phyloP scores from a whole-genome alignment of 2,888 invertebrate species.

The Salpingus planirostris region DNA sequence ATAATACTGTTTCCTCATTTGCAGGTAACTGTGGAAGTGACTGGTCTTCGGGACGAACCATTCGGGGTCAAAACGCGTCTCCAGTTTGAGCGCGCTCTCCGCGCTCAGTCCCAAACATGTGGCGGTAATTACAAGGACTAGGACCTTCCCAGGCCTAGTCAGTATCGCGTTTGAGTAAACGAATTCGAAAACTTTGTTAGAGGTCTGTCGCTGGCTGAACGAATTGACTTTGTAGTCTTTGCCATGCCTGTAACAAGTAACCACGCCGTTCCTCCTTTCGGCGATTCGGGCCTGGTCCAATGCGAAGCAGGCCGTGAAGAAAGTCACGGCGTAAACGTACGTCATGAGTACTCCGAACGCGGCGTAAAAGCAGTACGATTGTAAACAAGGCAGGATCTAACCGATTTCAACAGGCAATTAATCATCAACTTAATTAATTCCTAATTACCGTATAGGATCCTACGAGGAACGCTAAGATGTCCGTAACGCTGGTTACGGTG shows the following conservation, averaged over 20 bases:
- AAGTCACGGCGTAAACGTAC: slow-evolving; percentile 68
- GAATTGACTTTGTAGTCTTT: slow-evolving; percentile 43
- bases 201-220: slow-evolving; percentile 47
- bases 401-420: slow-evolving; percentile 1
- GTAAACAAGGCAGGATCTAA: slow-evolving; percentile 67
- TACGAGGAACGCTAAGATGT: slow-evolving; percentile 69
- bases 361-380: slow-evolving; percentile 76
- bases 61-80: slow-evolving; percentile 69
- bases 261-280: slow-evolving; percentile 53
- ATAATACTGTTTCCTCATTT: slow-evolving; percentile 50
- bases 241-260: slow-evolving; percentile 59
- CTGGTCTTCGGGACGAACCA: slow-evolving; percentile 68
- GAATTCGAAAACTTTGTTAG: slow-evolving; percentile 49
- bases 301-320: slow-evolving; percentile 69
- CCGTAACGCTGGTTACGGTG: slow-evolving; percentile 74
- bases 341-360: slow-evolving; percentile 68
- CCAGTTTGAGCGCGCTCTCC: slow-evolving; percentile 52
- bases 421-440: slow-evolving; percentile 1
- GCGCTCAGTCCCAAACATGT: slow-evolving; percentile 57
- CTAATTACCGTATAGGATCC: slow-evolving; percentile 62
- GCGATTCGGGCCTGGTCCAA: slow-evolving; percentile 60
- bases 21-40: slow-evolving; percentile 54
- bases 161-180: slow-evolving; percentile 59
- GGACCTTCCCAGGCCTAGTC: slow-evolving; percentile 58
- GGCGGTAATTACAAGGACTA: slow-evolving; percentile 51